These are phyloP conservation scores for Chromis chromis DNA, from an alignment of 2,797 vertebrate species.

Conservation along the genomic window DNA sequence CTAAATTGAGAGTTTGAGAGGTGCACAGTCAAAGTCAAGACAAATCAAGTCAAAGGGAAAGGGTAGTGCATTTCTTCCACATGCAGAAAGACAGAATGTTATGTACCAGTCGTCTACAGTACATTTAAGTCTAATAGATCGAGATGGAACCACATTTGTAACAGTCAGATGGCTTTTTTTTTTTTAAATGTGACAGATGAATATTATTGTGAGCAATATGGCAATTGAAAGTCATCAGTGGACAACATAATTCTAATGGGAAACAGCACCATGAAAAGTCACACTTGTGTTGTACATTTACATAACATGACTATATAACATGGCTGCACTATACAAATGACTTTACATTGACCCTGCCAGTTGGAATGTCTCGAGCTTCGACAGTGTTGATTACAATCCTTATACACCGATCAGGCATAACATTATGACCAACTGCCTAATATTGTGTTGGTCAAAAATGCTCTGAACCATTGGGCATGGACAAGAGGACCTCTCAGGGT, in stretches of 20 bases:
- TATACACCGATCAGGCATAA: too few species aligned
- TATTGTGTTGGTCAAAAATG: too few species aligned
- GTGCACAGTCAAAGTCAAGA: constrained; percentile 16
- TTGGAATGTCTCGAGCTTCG: not conserved
- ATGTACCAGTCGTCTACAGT: not conserved
- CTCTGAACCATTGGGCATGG: too few species aligned
- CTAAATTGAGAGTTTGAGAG: constrained; percentile 30
- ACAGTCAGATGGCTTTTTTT: too few species aligned
- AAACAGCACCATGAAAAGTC: not conserved
- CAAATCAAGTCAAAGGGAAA: constrained; percentile 11
- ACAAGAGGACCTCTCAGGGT: too few species aligned
- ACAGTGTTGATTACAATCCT: too few species aligned
- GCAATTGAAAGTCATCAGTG: not conserved
- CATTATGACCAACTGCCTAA: too few species aligned
- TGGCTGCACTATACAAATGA: not conserved
- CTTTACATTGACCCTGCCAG: constrained; percentile 1
- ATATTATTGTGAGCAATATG: not conserved
- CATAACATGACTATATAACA: not conserved
- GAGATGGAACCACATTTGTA: not conserved
- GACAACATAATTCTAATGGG: constrained; percentile 6
- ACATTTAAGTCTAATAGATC: not conserved
- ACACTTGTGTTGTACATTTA: not conserved
- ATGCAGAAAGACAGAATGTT: not conserved
- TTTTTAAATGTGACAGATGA: not conserved
- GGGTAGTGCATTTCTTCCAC: not conserved